Evolutionary conservation across 2,797 vertebrate genomes (phyloP).

Genomic region (Choloepus didactylus): DNA sequence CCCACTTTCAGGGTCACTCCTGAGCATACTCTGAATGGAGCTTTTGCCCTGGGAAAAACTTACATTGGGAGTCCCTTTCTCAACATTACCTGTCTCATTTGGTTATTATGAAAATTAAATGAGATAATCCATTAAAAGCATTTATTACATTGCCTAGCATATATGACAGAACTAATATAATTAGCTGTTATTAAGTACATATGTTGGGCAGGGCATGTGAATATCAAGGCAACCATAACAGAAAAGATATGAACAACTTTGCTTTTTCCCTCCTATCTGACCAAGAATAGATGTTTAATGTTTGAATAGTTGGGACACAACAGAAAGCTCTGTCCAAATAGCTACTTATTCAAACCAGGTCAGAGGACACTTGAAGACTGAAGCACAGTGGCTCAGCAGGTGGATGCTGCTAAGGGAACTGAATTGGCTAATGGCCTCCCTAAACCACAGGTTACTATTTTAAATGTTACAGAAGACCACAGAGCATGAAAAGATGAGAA

Average conservation of each 20-base stretch:
- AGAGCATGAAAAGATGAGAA: constrained; percentile 65
- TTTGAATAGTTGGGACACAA: not conserved
- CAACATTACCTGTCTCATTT: not conserved
- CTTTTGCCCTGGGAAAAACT: not conserved
- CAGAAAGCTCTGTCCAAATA: constrained; percentile 37
- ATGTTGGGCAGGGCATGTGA: not conserved
- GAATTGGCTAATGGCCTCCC: constrained; percentile 63
- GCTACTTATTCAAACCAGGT: constrained; percentile 45
- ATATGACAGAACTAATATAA: constrained; percentile 4
- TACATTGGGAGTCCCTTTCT: not conserved
- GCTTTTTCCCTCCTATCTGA: not conserved
- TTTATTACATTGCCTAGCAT: not conserved
- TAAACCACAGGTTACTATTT: constrained; percentile 71
- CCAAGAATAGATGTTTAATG: constrained; percentile 33
- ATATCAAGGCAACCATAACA: not conserved
- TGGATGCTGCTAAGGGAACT: not conserved
- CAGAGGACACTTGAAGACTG: constrained; percentile 36
- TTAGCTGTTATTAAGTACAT: not conserved
- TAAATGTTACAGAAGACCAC: constrained; percentile 58
- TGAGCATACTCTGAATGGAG: not conserved
- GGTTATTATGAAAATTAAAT: not conserved
- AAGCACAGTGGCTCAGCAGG: constrained; percentile 46
- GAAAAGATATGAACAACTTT: constrained; percentile 17
- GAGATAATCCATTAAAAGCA: not conserved
- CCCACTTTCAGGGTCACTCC: not conserved